Conservation (phyloP, 2,113 vertebrate species). For the Epinephelus lanceolatus region DNA sequence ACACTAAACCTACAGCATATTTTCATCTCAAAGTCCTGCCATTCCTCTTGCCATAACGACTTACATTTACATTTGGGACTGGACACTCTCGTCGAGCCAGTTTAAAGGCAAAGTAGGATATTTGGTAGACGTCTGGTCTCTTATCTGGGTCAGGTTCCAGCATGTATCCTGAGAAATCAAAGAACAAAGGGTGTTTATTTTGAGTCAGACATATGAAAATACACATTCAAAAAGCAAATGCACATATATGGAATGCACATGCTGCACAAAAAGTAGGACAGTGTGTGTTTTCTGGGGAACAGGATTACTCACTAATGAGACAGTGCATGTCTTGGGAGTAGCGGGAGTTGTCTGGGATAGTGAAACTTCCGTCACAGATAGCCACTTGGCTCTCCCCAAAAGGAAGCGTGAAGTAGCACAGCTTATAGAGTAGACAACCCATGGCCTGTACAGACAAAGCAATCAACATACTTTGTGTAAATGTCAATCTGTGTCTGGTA, state of each 20-base stretch:
- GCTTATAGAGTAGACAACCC: slow-evolving; percentile 96
- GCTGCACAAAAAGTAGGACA: not conserved
- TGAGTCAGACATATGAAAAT: slow-evolving; percentile 6
- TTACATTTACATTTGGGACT: slow-evolving; percentile 92
- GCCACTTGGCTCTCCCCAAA: slow-evolving; percentile 99
- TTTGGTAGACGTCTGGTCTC: slow-evolving; percentile 97
- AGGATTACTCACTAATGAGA: slow-evolving; percentile 94
- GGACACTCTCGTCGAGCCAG: slow-evolving; percentile 92
- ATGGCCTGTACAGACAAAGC: slow-evolving; percentile 86
- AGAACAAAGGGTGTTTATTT: not conserved
- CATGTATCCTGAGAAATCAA: slow-evolving; percentile 90
- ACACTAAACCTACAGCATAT: slow-evolving; percentile 1
- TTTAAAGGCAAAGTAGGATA: slow-evolving; percentile 97
- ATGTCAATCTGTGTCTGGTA: not conserved
- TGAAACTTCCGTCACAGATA: slow-evolving; percentile 98
- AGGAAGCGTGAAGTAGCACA: slow-evolving; percentile 97
- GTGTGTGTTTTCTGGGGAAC: slow-evolving; percentile 2
- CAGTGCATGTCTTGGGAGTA: slow-evolving; percentile 98
- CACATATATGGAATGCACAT: not conserved
- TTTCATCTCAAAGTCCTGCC: not conserved
- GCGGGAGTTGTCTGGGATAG: slow-evolving; percentile 96
- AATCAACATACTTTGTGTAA: not conserved
- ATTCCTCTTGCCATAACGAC: slow-evolving; percentile 58
- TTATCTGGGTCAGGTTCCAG: slow-evolving; percentile 96
- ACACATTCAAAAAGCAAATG: not conserved